A percentile compares a stretch with the other conserved stretches of the same genome.
Conservation (phyloP, 2,888 invertebrate species). For the Hedya salicella region DNA sequence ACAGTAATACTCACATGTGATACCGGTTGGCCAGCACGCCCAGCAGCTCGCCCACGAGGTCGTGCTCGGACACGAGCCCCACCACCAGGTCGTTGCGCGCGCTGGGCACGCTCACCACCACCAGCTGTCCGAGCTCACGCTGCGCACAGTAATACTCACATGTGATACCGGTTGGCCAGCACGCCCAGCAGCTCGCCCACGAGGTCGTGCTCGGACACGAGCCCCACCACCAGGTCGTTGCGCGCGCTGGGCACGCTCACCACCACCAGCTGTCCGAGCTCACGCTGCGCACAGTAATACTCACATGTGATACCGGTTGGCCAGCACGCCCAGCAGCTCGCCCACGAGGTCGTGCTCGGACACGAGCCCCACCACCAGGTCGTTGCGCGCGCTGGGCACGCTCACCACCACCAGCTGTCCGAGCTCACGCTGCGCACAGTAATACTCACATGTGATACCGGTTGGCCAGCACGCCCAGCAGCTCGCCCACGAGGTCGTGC, state of each 20-base stretch:
- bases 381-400: conserved; percentile 91
- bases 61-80: too few relatives aligned
- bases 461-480: conserved; percentile 92
- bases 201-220: conserved; percentile 70
- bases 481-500: conserved; percentile 83
- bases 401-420: conserved; percentile 90
- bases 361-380: conserved; percentile 92
- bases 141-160: conserved; percentile 84
- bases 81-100: too few relatives aligned
- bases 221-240: conserved; percentile 95
- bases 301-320: conserved; percentile 89
- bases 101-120: too few relatives aligned
- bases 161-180: conserved; percentile 89
- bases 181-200: conserved; percentile 89
- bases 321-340: conserved; percentile 93
- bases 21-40: conserved; percentile 92
- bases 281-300: background rate
- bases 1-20: conserved; percentile 90
- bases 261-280: conserved; percentile 87
- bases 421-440: too few relatives aligned
- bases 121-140: too few relatives aligned
- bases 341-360: conserved; percentile 67
- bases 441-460: conserved; percentile 87
- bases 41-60: conserved; percentile 84
- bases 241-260: conserved; percentile 92